These are phyloP conservation scores for Esox masquinongy DNA, from an alignment of 2,797 vertebrate genomes.

Conservation along the genomic window DNA sequence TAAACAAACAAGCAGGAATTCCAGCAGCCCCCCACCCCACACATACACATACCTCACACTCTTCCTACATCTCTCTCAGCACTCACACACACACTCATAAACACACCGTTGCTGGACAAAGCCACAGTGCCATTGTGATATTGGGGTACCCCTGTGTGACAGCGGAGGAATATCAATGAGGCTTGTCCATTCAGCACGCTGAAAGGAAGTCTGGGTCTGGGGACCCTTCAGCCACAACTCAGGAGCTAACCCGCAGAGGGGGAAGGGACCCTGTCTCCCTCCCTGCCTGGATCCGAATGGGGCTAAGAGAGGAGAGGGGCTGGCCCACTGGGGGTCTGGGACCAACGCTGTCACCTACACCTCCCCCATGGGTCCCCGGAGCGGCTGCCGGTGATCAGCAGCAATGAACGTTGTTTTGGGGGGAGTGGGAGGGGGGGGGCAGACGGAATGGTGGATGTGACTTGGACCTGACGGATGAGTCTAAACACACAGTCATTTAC, in stretches of 20 bases:
- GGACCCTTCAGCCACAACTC: slow-evolving; percentile 72
- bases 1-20: slow-evolving; percentile 67
- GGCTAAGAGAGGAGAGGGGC: slow-evolving; percentile 42
- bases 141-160: slow-evolving; percentile 76
- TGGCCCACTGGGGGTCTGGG: slow-evolving; percentile 43
- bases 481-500: slow-evolving; percentile 23
- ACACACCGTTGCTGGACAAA: slow-evolving; percentile 76
- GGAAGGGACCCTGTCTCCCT: slow-evolving; percentile 40
- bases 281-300: slow-evolving; percentile 38
- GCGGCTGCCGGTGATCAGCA: slow-evolving; percentile 64
- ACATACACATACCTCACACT: slow-evolving; percentile 29
- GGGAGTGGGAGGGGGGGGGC: slow-evolving; percentile 8
- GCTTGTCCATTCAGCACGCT: slow-evolving; percentile 75
- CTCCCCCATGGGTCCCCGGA: slow-evolving; percentile 46
- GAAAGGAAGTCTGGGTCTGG: slow-evolving; percentile 76
- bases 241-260: slow-evolving; percentile 43
- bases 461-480: slow-evolving; percentile 35
- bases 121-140: slow-evolving; percentile 76
- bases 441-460: slow-evolving; percentile 67
- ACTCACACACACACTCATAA: slow-evolving; percentile 53
- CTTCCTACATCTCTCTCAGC: neutral
- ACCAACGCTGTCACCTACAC: slow-evolving; percentile 8
- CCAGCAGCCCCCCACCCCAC: slow-evolving; percentile 52
- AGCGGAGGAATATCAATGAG: slow-evolving; percentile 83
- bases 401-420: slow-evolving; percentile 53